Conservation (phyloP, 2,888 invertebrate species). For the Yponomeuta sedellus region DNA sequence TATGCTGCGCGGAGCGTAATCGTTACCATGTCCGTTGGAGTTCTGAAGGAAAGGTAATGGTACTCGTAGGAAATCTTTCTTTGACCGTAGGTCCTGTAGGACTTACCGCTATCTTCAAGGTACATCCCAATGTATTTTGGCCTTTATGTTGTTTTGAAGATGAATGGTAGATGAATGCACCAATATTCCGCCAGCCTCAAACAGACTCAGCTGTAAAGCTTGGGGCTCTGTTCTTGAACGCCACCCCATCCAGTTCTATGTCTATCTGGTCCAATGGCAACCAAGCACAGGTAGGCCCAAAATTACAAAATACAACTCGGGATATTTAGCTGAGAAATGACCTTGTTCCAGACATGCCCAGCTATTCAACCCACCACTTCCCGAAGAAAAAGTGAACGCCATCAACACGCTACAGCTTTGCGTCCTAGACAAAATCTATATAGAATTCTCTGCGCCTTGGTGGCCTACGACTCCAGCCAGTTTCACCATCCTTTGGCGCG, state of each 20-base stretch:
- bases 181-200: no score
- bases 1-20: conserved; percentile 79
- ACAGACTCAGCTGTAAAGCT: no score
- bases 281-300: no score
- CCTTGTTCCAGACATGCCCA: conserved; percentile 48
- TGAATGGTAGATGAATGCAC: no score
- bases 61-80: neutral
- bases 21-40: conserved; percentile 81
- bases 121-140: no score
- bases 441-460: conserved; percentile 81
- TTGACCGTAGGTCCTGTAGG: neutral
- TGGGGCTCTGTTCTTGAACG: no score
- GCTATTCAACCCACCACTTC: conserved; percentile 78
- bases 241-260: no score
- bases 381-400: conserved; percentile 69
- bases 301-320: no score
- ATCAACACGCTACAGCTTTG: conserved; percentile 80
- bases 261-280: no score
- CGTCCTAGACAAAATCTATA: conserved; percentile 81
- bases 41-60: conserved; percentile 78
- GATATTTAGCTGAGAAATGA: no score
- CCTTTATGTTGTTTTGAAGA: no score
- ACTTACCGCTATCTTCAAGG: neutral
- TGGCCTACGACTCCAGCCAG: conserved; percentile 72
- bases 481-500: conserved; percentile 76